Percentiles rank a stretch among this genome's conserved stretches.
These are phyloP conservation scores for Belgica antarctica DNA, from an alignment of 2,888 invertebrate species.

Conservation along the genomic window DNA sequence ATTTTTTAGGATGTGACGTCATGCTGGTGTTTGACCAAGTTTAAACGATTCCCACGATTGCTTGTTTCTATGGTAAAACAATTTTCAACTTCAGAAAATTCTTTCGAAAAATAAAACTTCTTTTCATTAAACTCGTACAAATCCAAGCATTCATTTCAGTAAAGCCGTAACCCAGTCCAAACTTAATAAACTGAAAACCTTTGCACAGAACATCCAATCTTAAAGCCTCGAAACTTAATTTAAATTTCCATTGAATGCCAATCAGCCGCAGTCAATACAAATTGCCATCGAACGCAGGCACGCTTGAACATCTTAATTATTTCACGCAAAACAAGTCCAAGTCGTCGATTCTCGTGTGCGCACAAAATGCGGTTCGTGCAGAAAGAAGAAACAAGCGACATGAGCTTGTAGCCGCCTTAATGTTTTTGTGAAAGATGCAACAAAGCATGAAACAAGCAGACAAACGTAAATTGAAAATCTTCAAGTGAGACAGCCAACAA, in stretches of 20 bases:
- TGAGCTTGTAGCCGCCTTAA: conserved; percentile 19
- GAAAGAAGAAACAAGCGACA: background rate
- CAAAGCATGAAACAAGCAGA: conserved; percentile 34
- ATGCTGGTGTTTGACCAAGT: no score
- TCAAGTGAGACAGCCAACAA: background rate
- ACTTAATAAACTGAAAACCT: background rate
- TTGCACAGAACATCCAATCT: background rate
- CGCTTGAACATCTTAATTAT: conserved; percentile 41
- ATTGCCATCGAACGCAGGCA: conserved; percentile 12
- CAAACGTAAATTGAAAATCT: conserved; percentile 30
- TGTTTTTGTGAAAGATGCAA: conserved; percentile 32
- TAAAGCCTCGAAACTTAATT: background rate
- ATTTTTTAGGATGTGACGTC: no score
- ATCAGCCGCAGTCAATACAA: background rate
- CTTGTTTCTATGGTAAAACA: no score
- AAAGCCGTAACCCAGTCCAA: no score
- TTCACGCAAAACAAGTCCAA: background rate
- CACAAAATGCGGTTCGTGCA: conserved; percentile 10
- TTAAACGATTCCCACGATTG: no score
- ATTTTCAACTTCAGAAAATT: no score
- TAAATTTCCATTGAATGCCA: background rate
- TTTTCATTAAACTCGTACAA: no score
- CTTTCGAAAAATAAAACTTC: no score
- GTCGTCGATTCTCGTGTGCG: background rate
- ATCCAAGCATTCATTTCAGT: background rate